Percentiles rank a stretch among this genome's conserved stretches.
These are phyloP conservation scores for Criorhina ranunculi DNA, from an alignment of 2,888 invertebrate genomes.

Conservation along the genomic window DNA sequence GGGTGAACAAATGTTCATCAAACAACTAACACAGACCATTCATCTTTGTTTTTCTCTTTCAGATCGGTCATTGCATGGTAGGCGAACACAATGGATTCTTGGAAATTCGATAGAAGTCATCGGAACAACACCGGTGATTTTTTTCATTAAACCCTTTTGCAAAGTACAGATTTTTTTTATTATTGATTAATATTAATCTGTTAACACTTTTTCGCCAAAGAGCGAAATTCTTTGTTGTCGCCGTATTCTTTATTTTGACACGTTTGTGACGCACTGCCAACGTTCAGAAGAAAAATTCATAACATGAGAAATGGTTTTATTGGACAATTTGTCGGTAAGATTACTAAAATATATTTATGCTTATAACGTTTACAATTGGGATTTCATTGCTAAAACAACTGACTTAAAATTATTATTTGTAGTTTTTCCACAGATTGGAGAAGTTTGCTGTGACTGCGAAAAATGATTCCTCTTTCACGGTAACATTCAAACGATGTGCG, in stretches of 20 bases:
- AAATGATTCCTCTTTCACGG: conserved; percentile 90
- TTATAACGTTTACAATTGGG: background rate
- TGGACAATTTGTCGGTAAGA: conserved; percentile 84
- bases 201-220: background rate
- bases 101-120: too few relatives aligned
- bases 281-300: conserved; percentile 8
- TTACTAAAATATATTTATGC: conserved; percentile 53
- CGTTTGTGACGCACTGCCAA: conserved; percentile 60
- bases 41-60: too few relatives aligned
- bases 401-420: conserved; percentile 54
- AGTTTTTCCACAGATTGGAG: conserved; percentile 83
- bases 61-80: too few relatives aligned
- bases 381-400: background rate
- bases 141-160: too few relatives aligned
- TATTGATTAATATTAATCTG: too few relatives aligned
- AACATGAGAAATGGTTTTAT: conserved; percentile 82
- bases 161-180: too few relatives aligned
- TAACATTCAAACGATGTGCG: conserved; percentile 98
- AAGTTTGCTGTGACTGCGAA: conserved; percentile 93
- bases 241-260: conserved; percentile 48
- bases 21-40: too few relatives aligned
- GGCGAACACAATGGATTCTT: too few relatives aligned
- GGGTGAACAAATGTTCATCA: too few relatives aligned
- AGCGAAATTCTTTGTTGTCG: background rate
- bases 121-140: too few relatives aligned